A percentile compares a stretch with the other conserved stretches of the same genome.
phyloP scores from a whole-genome alignment of 2,113 vertebrate species.

The Phaethon lepturus region DNA sequence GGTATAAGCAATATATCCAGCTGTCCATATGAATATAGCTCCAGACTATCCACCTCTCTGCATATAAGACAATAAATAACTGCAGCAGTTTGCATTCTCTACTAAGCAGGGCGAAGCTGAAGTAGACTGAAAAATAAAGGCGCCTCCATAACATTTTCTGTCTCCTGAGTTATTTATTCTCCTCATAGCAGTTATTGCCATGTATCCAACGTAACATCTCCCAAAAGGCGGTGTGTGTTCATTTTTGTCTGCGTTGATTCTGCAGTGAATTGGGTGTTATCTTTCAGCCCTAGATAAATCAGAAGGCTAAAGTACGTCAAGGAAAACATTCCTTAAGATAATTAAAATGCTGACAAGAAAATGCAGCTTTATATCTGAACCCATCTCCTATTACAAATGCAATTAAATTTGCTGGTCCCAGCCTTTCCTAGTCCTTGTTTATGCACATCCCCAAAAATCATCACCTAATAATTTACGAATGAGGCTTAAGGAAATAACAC shows the following conservation, averaged over 20 bases:
- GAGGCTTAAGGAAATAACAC: background rate
- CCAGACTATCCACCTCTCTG: background rate
- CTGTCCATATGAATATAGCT: background rate
- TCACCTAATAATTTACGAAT: background rate
- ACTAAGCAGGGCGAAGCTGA: background rate
- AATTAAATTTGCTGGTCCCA: background rate
- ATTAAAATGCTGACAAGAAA: background rate
- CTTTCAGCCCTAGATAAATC: background rate
- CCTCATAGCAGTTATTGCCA: background rate
- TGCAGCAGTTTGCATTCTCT: background rate
- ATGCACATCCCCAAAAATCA: background rate
- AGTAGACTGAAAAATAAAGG: background rate
- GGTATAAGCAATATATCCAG: background rate
- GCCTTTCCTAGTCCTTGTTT: background rate
- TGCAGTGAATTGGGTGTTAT: background rate
- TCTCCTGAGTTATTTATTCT: background rate
- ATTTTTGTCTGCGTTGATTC: background rate
- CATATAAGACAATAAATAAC: background rate
- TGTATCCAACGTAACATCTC: background rate
- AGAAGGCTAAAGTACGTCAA: background rate
- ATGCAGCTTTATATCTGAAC: background rate
- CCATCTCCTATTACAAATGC: background rate
- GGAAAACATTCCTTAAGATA: slow-evolving; percentile 4
- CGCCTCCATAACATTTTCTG: background rate
- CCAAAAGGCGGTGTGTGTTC: background rate